Evolutionary conservation across 2,797 vertebrate species (phyloP), one percentile per base, ranked within the genome.

Genomic region (Coccyzus lansbergi): DNA sequence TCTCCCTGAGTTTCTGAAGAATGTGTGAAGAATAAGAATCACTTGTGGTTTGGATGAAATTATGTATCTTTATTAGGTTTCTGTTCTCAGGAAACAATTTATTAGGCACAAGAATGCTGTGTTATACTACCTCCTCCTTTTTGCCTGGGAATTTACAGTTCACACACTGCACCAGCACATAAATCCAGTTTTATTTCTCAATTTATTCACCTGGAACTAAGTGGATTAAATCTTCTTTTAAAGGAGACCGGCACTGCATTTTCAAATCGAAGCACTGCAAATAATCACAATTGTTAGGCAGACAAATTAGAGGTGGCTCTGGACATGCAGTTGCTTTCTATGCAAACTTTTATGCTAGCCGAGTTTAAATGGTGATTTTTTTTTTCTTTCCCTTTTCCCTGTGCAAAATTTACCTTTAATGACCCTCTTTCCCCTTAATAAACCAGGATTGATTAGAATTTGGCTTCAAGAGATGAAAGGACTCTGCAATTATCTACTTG

Each of bases 151-250:
- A 95, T 96, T 96, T 94, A 93, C 95, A 93, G 92, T 96, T 95
- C 68, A 56, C 86, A 77, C 92, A 85, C 92, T 88, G 94, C 94
- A 93, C 83, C 58, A 90, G 91, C 82, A 68, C 96, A 94, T 96
- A 97, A 97, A 97, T 97, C 94, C 93, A 94, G 82, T 96, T 97
- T 97, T 97, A 97, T 97, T 98, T 97, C 96, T 96, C 94, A 94
- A 95, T 96, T 95, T 97, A 96, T 97, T 97, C 97, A 97, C 97
- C 96, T 97, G 96, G 96, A 97, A 97, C 95, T 96, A 97, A 98
- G 92, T 96, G 94, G 90, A 94, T 96, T 97, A 94, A 91, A 90
- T 85, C 5, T 88, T 25, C 63, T 52, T 49, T 59, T 85, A 96
- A 85, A 78, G 92, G 88, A 76, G 82, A 94, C 89, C 86, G 28